These are phyloP conservation scores for Nicator chloris DNA, from an alignment of 2,113 vertebrate species.

Conservation along the genomic window DNA sequence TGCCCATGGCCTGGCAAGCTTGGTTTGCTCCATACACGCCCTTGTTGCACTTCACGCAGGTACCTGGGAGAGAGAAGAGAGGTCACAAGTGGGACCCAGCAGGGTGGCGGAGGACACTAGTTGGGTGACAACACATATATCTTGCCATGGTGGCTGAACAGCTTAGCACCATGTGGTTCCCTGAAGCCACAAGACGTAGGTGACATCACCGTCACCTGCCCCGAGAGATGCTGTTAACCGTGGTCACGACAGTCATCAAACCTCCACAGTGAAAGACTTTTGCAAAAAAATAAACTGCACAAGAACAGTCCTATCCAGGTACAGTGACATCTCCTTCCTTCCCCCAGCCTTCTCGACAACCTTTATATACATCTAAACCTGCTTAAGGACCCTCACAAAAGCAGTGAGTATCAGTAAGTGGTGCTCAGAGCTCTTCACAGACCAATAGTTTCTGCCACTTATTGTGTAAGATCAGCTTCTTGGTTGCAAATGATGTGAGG, in stretches of 20 bases:
- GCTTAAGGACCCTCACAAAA: background rate
- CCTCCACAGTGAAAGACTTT: accelerated
- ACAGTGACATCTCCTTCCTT: background rate
- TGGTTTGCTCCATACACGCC: slow-evolving; percentile 89
- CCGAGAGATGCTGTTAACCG: background rate
- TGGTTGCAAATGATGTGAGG: background rate
- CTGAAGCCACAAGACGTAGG: background rate
- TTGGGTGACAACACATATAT: background rate
- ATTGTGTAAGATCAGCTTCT: background rate
- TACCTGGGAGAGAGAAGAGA: slow-evolving; percentile 71
- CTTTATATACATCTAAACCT: background rate
- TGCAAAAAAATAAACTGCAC: background rate
- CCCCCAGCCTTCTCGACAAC: background rate
- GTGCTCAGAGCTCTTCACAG: background rate
- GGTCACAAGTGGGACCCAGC: background rate
- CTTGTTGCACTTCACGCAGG: slow-evolving; percentile 91
- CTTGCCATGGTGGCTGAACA: background rate
- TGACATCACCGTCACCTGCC: accelerated
- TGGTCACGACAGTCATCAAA: accelerated
- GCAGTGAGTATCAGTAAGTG: background rate
- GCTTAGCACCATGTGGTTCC: background rate
- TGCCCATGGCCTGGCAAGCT: slow-evolving; percentile 97
- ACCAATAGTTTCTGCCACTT: background rate
- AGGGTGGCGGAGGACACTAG: background rate
- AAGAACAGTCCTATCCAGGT: background rate